phyloP scores from a whole-genome alignment of 2,888 invertebrate genomes.

The Drosophila austrosaltans region DNA sequence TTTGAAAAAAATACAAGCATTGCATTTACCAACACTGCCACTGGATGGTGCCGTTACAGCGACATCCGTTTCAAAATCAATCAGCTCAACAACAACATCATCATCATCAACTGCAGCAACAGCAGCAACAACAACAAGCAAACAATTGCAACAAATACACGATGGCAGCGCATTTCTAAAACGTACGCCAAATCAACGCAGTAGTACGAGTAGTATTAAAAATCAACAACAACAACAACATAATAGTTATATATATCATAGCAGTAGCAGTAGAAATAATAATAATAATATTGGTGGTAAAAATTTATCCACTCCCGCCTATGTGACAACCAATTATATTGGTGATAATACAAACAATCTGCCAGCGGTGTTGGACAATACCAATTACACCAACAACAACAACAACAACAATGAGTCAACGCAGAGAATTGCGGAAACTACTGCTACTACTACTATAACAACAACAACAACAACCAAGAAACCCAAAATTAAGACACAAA shows the following conservation, averaged over 20 bases:
- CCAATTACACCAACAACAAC: conserved; percentile 21
- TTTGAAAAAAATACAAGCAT: conserved; percentile 80
- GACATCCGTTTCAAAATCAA: conserved; percentile 63
- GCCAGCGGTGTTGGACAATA: conserved; percentile 71
- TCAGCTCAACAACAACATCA: conserved; percentile 48
- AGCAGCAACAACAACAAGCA: conserved; percentile 33
- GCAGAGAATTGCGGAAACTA: conserved; percentile 35
- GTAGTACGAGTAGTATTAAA: conserved; percentile 67
- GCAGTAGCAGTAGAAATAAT: conserved; percentile 58
- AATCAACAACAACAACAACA: conserved; percentile 8
- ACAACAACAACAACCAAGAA: conserved; percentile 52
- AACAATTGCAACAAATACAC: conserved; percentile 45
- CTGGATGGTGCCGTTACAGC: conserved; percentile 62
- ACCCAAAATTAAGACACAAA: conserved; percentile 81
- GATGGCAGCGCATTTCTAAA: conserved; percentile 77
- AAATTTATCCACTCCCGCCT: conserved; percentile 76
- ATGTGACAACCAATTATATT: conserved; percentile 84
- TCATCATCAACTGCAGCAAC: conserved; percentile 12
- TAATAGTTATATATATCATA: conserved; percentile 49
- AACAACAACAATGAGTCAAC: neutral
- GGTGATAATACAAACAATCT: conserved; percentile 82
- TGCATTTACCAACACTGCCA: conserved; percentile 72
- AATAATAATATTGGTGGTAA: conserved; percentile 59
- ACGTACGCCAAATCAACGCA: conserved; percentile 78
- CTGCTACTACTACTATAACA: conserved; percentile 51